Evolutionary conservation across 2,113 vertebrate species (phyloP).

Genomic region (Ancistrus triradiatus): DNA sequence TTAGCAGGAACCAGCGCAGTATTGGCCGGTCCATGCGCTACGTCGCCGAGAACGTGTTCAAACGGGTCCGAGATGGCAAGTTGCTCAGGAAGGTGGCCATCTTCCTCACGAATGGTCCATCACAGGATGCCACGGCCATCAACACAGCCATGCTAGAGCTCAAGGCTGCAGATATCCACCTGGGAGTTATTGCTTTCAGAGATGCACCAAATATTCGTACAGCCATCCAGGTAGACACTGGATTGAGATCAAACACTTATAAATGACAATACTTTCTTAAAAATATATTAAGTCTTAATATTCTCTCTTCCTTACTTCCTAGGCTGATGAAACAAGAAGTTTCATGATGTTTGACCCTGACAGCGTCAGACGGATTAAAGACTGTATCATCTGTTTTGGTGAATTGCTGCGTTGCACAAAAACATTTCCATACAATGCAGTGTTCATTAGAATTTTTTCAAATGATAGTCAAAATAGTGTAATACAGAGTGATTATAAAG

Average conservation of each 20-base stretch:
- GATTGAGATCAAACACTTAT: no score
- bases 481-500: no score
- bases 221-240: constrained; percentile 67
- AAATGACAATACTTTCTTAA: no score
- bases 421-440: no score
- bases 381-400: constrained; percentile 81
- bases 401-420: constrained; percentile 35
- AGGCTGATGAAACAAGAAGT: constrained; percentile 70
- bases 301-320: constrained; percentile 36
- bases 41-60: constrained; percentile 78
- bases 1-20: constrained; percentile 58
- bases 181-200: constrained; percentile 70
- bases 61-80: constrained; percentile 65
- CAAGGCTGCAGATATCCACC: constrained; percentile 62
- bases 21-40: constrained; percentile 78
- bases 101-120: constrained; percentile 69
- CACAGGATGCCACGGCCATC: constrained; percentile 52
- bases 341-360: constrained; percentile 65
- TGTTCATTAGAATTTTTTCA: no score
- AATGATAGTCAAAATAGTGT: no score
- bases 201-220: constrained; percentile 56
- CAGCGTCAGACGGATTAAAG: constrained; percentile 48
- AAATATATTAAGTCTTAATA: no score
- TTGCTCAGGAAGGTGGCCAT: constrained; percentile 78
- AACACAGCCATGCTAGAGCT: constrained; percentile 74